These are phyloP conservation scores for Andrena cerasifolii DNA, from an alignment of 1,140 invertebrate species.

Conservation along the genomic window DNA sequence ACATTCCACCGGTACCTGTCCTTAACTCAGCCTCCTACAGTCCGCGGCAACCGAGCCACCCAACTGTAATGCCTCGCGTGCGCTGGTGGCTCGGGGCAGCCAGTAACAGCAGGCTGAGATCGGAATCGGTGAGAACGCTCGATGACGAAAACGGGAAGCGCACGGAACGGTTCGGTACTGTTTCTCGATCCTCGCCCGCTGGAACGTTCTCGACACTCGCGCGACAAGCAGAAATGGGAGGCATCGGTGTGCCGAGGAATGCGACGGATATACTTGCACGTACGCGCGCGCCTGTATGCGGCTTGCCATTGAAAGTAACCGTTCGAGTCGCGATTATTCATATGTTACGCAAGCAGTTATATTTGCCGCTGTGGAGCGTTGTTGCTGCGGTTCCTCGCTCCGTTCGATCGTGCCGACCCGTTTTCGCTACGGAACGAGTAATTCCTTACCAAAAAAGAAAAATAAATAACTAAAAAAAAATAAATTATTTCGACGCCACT, in stretches of 20 bases:
- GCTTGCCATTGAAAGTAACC: conserved; percentile 40
- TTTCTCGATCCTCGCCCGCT: background rate
- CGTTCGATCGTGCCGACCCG: background rate
- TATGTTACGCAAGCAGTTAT: conserved; percentile 37
- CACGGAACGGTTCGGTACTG: background rate
- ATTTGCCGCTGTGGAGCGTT: conserved; percentile 3
- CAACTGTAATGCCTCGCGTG: conserved; percentile 66
- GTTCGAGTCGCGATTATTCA: conserved; percentile 41
- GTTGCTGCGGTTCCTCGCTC: conserved; percentile 4
- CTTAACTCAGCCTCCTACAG: conserved; percentile 70
- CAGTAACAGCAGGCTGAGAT: background rate
- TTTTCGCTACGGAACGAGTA: too few relatives aligned
- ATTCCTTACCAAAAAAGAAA: too few relatives aligned
- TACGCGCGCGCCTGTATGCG: background rate
- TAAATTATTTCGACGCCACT: background rate
- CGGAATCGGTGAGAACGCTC: background rate
- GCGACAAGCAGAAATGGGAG: conserved; percentile 36
- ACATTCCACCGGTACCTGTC: conserved; percentile 78
- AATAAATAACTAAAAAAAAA: too few relatives aligned
- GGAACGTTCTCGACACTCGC: background rate
- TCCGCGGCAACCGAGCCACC: conserved; percentile 62
- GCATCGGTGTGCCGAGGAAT: conserved; percentile 54
- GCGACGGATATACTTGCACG: conserved; percentile 38
- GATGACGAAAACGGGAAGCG: background rate
- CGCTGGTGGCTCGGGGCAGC: conserved; percentile 35